A percentile compares a stretch with the other conserved stretches of the same genome.
These are phyloP conservation scores for Rafetus swinhoei DNA, from an alignment of 2,113 vertebrate genomes.

Conservation along the genomic window DNA sequence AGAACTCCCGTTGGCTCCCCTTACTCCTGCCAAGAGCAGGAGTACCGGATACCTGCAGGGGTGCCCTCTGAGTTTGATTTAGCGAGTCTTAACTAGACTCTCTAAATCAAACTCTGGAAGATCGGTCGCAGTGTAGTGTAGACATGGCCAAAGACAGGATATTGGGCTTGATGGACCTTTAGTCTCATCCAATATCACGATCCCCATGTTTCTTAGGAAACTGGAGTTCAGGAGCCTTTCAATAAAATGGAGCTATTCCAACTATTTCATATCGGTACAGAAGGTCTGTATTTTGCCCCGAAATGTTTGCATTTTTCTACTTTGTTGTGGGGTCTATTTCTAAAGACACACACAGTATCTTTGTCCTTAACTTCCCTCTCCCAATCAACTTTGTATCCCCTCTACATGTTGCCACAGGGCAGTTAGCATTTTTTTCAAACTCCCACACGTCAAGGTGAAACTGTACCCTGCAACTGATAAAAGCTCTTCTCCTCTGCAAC, in stretches of 20 bases:
- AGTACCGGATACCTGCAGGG: too few species aligned
- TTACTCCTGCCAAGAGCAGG: too few species aligned
- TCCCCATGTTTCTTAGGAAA: neutral
- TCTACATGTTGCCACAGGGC: neutral
- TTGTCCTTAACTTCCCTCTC: neutral
- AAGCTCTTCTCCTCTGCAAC: neutral
- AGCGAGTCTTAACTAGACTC: too few species aligned
- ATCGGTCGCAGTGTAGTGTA: too few species aligned
- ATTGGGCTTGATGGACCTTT: neutral
- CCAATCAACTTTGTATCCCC: neutral
- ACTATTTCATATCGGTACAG: neutral
- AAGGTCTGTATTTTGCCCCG: neutral
- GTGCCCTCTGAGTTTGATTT: too few species aligned
- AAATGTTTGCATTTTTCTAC: neutral
- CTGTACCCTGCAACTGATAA: neutral
- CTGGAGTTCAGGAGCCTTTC: neutral
- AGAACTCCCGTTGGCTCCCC: too few species aligned
- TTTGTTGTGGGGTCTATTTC: neutral
- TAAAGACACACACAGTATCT: neutral
- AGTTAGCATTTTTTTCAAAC: neutral
- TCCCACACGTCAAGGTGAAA: neutral
- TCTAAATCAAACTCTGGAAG: too few species aligned
- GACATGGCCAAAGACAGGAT: neutral
- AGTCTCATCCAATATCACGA: neutral
- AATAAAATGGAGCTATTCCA: slow-evolving; percentile 5